Conservation (phyloP, 2,888 invertebrate species). For the Deilephila porcellus region DNA sequence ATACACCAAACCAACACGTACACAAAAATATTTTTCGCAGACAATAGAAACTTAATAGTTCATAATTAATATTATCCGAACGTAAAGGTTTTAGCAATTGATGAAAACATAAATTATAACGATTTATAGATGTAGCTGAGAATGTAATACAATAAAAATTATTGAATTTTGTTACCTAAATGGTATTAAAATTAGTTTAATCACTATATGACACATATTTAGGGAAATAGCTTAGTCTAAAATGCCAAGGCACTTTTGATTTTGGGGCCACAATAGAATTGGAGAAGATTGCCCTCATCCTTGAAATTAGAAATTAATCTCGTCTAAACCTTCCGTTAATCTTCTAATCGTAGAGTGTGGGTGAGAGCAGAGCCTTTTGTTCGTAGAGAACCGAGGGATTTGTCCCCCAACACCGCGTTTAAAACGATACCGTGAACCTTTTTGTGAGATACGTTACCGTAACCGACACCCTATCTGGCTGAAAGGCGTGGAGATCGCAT, state of each 20-base stretch:
- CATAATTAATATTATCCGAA: background rate
- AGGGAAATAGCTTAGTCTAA: background rate
- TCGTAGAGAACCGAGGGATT: constrained; percentile 24
- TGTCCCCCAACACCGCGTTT: constrained; percentile 10
- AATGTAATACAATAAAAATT: background rate
- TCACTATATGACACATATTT: background rate
- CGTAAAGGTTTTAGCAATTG: background rate
- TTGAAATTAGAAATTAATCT: constrained; percentile 5
- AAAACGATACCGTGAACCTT: constrained; percentile 38
- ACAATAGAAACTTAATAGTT: background rate
- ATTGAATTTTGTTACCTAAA: background rate
- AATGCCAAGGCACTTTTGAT: background rate
- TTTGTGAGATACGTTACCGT: constrained; percentile 40
- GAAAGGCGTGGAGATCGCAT: constrained; percentile 33
- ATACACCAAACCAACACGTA: too few species aligned
- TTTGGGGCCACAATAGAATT: background rate
- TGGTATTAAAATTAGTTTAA: background rate
- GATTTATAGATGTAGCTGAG: background rate
- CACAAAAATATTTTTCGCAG: too few species aligned
- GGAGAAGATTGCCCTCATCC: background rate
- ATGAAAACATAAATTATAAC: too few species aligned
- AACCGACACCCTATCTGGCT: constrained; percentile 51
- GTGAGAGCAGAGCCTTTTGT: constrained; percentile 26
- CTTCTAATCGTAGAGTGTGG: background rate
- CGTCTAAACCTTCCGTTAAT: too few species aligned